Percentiles rank a stretch among this genome's conserved stretches.
phyloP scores from a whole-genome alignment of 2,797 vertebrate genomes.

The Leontocebus nigricollis region DNA sequence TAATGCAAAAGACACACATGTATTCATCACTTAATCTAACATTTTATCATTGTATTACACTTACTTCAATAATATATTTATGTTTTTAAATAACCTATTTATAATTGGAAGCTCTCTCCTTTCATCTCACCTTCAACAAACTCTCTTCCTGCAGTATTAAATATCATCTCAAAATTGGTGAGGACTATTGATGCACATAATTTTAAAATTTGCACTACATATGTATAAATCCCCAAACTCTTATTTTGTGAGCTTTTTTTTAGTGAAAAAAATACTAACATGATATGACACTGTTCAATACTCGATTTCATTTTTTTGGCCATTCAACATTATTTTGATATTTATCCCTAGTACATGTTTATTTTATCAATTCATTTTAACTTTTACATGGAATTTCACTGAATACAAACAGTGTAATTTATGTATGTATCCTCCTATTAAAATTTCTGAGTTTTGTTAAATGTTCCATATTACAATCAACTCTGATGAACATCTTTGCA shows the following conservation, averaged over 20 bases:
- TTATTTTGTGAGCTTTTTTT: neutral
- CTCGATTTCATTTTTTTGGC: neutral
- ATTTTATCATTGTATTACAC: neutral
- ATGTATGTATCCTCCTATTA: neutral
- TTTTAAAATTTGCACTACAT: neutral
- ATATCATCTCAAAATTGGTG: neutral
- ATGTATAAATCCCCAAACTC: neutral
- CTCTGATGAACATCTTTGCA: neutral
- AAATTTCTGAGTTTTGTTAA: neutral
- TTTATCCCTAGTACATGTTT: neutral
- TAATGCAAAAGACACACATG: neutral
- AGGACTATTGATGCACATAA: neutral
- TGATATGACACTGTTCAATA: neutral
- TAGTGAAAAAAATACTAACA: neutral
- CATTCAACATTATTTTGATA: neutral
- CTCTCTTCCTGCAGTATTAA: neutral
- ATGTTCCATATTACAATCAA: neutral
- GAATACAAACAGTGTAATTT: neutral
- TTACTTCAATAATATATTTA: neutral
- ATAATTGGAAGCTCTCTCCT: neutral
- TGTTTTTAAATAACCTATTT: no score
- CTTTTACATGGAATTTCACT: neutral
- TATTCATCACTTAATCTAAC: neutral
- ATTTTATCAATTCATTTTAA: constrained; percentile 12
- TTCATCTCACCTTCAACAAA: neutral